Evolutionary conservation across 2,888 invertebrate species (phyloP).

Genomic region (Macaria notata): DNA sequence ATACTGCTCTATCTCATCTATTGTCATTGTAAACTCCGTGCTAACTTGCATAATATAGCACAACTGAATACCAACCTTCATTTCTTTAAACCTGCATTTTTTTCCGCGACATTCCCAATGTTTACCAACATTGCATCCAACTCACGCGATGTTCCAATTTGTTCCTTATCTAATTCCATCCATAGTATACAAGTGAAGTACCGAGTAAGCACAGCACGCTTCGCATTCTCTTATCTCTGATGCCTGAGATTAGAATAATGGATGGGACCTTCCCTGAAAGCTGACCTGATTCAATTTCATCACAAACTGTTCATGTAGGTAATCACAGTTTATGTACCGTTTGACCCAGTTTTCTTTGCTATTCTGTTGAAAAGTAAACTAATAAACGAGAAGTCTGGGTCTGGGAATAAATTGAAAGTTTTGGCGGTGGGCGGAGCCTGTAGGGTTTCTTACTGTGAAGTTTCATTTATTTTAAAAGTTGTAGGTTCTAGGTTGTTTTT

Average conservation of each 20-base stretch:
- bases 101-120: no score
- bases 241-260: constrained; percentile 25
- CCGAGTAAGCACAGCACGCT: constrained; percentile 1
- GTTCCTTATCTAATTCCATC: not conserved
- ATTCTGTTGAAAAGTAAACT: constrained; percentile 4
- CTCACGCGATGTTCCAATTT: not conserved
- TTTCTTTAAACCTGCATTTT: no score
- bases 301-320: constrained; percentile 1
- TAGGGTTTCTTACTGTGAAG: not conserved
- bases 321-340: constrained; percentile 8
- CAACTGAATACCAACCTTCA: no score
- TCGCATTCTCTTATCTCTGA: constrained; percentile 18
- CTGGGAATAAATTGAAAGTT: no score
- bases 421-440: no score
- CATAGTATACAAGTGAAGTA: not conserved
- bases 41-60: no score
- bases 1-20: no score
- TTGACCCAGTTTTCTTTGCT: constrained; percentile 12
- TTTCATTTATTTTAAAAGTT: no score
- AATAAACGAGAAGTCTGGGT: no score
- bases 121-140: not conserved
- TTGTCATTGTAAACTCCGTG: no score
- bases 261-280: constrained; percentile 21
- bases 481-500: no score
- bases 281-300: constrained; percentile 21